Evolutionary conservation across 2,888 invertebrate species (phyloP).

Genomic region (Pardosa pseudoannulata): DNA sequence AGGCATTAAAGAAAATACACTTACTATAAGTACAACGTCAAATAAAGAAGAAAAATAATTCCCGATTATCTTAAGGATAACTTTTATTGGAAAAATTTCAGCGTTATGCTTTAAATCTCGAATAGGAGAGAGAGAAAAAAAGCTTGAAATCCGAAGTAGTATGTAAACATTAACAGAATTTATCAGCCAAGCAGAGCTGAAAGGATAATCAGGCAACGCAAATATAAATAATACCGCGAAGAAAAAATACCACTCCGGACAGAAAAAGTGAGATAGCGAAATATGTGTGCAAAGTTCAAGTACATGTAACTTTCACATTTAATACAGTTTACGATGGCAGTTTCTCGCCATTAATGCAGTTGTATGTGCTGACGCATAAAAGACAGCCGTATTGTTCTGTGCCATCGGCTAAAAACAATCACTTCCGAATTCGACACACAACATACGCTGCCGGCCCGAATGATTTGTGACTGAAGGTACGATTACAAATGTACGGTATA

Average conservation of each 20-base stretch:
- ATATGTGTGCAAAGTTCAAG: conserved; percentile 3
- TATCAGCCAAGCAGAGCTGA: background rate
- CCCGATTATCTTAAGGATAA: too few relatives aligned
- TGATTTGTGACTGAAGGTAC: conserved; percentile 2
- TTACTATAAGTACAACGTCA: too few relatives aligned
- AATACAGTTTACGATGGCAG: background rate
- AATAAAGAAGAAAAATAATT: too few relatives aligned
- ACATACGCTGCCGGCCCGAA: background rate
- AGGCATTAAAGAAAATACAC: too few relatives aligned
- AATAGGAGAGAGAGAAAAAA: too few relatives aligned
- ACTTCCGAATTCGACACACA: background rate
- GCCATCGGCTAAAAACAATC: background rate
- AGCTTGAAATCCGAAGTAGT: background rate
- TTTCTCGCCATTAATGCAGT: background rate
- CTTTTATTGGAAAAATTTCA: too few relatives aligned
- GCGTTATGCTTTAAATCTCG: too few relatives aligned
- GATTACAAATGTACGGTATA: conserved; percentile 43
- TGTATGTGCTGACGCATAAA: background rate
- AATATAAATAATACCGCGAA: background rate
- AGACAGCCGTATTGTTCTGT: background rate
- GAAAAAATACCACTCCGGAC: background rate
- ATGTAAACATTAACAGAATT: background rate
- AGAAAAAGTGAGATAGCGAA: background rate
- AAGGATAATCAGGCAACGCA: background rate
- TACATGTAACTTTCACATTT: background rate